A percentile compares a stretch with the other conserved stretches of the same genome.
phyloP scores from a whole-genome alignment of 2,113 vertebrate genomes.

The Syngnathoides biaculeatus region DNA sequence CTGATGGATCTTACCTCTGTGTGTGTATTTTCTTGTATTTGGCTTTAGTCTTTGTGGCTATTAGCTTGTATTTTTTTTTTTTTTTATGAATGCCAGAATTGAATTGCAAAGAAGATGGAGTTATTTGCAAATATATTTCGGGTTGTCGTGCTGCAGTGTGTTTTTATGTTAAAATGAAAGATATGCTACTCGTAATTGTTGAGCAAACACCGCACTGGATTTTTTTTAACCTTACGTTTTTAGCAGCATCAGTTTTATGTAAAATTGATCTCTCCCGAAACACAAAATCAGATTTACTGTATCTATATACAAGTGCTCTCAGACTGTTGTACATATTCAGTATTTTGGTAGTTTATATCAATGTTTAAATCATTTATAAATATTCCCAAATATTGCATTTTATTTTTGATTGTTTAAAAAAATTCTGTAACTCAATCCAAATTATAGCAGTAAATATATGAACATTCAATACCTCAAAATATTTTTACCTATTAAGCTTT shows the following conservation, averaged over 20 bases:
- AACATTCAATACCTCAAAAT: slow-evolving; percentile 63
- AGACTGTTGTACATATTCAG: slow-evolving; percentile 30
- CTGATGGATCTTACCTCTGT: slow-evolving; percentile 2
- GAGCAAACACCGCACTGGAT: slow-evolving; percentile 4
- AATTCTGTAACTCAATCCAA: slow-evolving; percentile 36
- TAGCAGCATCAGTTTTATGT: slow-evolving; percentile 24
- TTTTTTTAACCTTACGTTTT: not conserved
- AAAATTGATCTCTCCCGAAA: slow-evolving; percentile 38
- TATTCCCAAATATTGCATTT: slow-evolving; percentile 20
- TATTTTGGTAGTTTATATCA: slow-evolving; percentile 25
- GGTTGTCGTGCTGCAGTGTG: not conserved
- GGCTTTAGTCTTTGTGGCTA: not conserved
- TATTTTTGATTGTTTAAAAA: slow-evolving; percentile 18
- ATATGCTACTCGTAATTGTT: not conserved
- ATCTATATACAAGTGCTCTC: slow-evolving; percentile 12
- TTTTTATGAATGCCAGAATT: not conserved
- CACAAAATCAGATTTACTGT: slow-evolving; percentile 32
- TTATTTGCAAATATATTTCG: not conserved
- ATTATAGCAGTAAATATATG: slow-evolving; percentile 39
- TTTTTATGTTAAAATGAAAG: slow-evolving; percentile 4
- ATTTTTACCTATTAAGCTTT: slow-evolving; percentile 57
- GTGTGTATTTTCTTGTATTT: not conserved
- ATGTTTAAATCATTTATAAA: slow-evolving; percentile 30
- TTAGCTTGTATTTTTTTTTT: not conserved
- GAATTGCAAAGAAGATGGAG: not conserved